These are phyloP conservation scores for Caerostris extrusa DNA, from an alignment of 1,140 invertebrate species.

Conservation along the genomic window DNA sequence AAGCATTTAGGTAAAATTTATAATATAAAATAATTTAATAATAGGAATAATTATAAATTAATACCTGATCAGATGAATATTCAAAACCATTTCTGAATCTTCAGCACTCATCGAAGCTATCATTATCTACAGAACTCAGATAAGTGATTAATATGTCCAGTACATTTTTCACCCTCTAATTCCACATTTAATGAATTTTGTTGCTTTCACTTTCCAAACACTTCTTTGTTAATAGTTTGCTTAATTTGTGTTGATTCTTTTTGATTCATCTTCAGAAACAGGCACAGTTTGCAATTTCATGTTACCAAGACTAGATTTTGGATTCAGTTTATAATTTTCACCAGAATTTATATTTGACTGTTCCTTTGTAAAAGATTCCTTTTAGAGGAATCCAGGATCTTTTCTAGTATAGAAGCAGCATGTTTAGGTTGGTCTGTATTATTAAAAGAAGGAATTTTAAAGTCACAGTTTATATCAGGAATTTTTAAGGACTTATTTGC, in stretches of 20 bases:
- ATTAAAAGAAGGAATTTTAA: slow-evolving; percentile 20
- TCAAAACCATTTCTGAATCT: slow-evolving; percentile 79
- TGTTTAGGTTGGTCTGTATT: slow-evolving; percentile 7
- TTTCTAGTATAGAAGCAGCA: not conserved
- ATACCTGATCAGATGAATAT: slow-evolving; percentile 77
- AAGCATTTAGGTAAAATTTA: not conserved
- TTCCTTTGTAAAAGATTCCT: not conserved
- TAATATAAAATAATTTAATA: slow-evolving; percentile 24
- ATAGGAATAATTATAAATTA: not conserved
- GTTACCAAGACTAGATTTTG: slow-evolving; percentile 43
- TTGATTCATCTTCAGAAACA: slow-evolving; percentile 60
- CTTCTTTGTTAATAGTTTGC: not conserved
- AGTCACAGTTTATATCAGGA: slow-evolving; percentile 42
- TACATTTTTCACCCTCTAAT: slow-evolving; percentile 48
- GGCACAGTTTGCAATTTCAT: slow-evolving; percentile 28
- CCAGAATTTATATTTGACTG: not conserved
- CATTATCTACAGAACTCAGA: slow-evolving; percentile 84
- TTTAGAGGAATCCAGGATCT: not conserved
- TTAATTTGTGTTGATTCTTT: slow-evolving; percentile 59
- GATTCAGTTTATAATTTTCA: slow-evolving; percentile 47
- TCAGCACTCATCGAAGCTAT: slow-evolving; percentile 89
- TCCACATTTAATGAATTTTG: not conserved
- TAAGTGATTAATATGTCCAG: slow-evolving; percentile 83
- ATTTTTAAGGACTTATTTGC: not conserved
- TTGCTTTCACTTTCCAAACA: not conserved